phyloP scores from a whole-genome alignment of 2,888 invertebrate genomes.

The Xestia ashworthii region DNA sequence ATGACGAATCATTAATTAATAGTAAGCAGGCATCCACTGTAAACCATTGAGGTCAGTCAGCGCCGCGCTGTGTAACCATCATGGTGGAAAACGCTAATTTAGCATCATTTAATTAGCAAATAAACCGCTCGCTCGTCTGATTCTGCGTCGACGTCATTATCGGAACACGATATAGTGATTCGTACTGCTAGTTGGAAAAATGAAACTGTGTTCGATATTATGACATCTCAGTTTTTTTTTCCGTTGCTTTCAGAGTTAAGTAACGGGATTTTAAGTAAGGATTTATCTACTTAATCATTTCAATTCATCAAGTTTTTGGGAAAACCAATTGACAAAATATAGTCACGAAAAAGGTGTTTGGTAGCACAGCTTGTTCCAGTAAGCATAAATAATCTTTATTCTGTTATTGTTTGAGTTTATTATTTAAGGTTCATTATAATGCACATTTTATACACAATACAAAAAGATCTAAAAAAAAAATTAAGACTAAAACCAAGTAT shows the following conservation, averaged over 20 bases:
- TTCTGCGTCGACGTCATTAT: conserved; percentile 58
- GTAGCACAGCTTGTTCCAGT: not conserved
- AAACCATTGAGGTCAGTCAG: conserved; percentile 57
- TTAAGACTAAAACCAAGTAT: too few relatives aligned
- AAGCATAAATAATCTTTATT: not conserved
- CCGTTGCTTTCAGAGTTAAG: not conserved
- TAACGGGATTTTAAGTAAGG: too few relatives aligned
- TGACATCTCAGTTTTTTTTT: not conserved
- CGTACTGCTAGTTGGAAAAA: conserved; percentile 2
- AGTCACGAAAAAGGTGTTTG: not conserved
- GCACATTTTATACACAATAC: too few relatives aligned
- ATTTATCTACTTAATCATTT: too few relatives aligned
- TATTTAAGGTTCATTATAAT: too few relatives aligned
- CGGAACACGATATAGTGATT: conserved; percentile 35
- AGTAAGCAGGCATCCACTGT: conserved; percentile 15
- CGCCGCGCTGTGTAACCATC: conserved; percentile 68
- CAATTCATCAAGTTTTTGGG: too few relatives aligned
- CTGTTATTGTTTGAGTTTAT: not conserved
- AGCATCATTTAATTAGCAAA: conserved; percentile 81
- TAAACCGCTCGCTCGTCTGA: conserved; percentile 63
- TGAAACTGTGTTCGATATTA: not conserved
- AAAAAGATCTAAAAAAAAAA: too few relatives aligned
- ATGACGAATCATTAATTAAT: conserved; percentile 28
- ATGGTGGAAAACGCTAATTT: conserved; percentile 79
- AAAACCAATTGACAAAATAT: not conserved